Percentiles rank a stretch among this genome's conserved stretches.
Conservation (phyloP, 2,888 invertebrate species). For the Andrena camellia region DNA sequence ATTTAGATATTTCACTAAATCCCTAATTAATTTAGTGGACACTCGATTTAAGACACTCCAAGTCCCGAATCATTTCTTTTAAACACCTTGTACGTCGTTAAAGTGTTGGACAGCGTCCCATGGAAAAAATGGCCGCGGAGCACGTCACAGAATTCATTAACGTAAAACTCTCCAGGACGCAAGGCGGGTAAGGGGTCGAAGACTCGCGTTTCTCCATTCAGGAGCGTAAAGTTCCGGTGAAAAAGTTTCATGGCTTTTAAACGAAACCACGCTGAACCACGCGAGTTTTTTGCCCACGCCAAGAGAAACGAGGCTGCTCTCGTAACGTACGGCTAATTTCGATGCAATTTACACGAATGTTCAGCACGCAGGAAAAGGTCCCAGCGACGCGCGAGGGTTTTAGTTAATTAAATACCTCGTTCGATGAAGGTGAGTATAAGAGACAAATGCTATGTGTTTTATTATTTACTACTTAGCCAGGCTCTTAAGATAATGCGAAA, state of each 20-base stretch:
- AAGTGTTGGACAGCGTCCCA: constrained; percentile 6
- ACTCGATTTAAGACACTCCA: background rate
- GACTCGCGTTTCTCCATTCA: constrained; percentile 41
- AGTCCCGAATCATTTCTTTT: background rate
- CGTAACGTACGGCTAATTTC: constrained; percentile 63
- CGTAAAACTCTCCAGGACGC: constrained; percentile 6
- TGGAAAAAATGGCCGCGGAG: constrained; percentile 11
- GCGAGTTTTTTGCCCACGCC: constrained; percentile 39
- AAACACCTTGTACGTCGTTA: background rate
- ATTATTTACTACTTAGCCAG: constrained; percentile 29
- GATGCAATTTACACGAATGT: constrained; percentile 60
- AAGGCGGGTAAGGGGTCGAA: background rate
- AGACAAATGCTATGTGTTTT: constrained; percentile 33
- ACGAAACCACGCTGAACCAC: constrained; percentile 54
- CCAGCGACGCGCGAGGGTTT: constrained; percentile 43
- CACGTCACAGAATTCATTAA: constrained; percentile 53
- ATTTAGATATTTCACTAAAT: too few relatives aligned
- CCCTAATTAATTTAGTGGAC: too few relatives aligned
- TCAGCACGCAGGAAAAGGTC: constrained; percentile 37
- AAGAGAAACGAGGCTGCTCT: constrained; percentile 58
- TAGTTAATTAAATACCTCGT: constrained; percentile 59
- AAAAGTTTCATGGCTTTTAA: constrained; percentile 59
- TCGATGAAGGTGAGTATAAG: constrained; percentile 16
- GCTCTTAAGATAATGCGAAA: constrained; percentile 36
- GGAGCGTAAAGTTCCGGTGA: constrained; percentile 47